Conservation (phyloP, 2,797 vertebrate genomes). For the Trematomus bernacchii region DNA sequence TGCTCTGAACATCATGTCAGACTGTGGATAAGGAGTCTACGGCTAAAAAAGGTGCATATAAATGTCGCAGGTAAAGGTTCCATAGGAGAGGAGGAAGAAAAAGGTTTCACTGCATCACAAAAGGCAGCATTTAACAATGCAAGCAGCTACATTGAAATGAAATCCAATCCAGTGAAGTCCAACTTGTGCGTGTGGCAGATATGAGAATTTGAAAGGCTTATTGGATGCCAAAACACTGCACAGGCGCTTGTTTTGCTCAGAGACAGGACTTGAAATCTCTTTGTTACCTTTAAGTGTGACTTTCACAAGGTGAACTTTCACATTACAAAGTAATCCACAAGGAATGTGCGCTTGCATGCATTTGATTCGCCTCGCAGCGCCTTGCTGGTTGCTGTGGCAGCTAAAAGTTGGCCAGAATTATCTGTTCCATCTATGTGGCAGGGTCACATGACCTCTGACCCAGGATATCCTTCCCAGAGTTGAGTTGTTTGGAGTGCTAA, state of each 20-base stretch:
- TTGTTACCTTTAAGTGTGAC: neutral
- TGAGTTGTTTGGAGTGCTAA: conserved; percentile 29
- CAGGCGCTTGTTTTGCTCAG: neutral
- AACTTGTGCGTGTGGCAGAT: neutral
- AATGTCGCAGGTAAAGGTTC: neutral
- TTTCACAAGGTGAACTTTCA: neutral
- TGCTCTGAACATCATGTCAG: neutral
- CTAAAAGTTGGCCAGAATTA: neutral
- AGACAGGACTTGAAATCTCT: neutral
- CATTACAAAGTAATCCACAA: conserved; percentile 4
- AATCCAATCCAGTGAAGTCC: no score
- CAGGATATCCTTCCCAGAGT: conserved; percentile 10
- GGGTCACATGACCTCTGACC: conserved; percentile 11
- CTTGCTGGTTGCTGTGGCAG: neutral
- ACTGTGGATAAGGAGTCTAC: conserved; percentile 4
- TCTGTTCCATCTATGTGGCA: neutral
- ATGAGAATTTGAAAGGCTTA: no score
- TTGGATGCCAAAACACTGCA: neutral
- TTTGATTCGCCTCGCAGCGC: neutral
- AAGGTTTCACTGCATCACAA: neutral
- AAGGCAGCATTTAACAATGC: neutral
- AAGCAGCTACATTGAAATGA: neutral
- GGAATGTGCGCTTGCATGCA: neutral
- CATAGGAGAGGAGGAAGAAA: neutral
- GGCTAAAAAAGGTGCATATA: neutral